Conservation (phyloP, 1,140 invertebrate species). For the Aphelinus atriplicis region DNA sequence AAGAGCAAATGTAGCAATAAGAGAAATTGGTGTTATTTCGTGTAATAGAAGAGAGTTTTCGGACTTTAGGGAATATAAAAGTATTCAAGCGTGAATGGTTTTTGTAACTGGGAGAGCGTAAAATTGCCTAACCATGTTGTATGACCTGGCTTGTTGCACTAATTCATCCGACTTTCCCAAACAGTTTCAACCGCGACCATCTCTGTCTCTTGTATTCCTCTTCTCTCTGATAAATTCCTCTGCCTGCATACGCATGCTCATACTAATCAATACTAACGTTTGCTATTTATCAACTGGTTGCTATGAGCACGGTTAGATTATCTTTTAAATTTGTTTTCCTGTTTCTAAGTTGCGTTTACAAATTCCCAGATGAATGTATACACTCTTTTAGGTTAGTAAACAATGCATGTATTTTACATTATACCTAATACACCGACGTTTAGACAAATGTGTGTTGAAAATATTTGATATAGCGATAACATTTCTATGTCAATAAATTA, state of each 20-base stretch:
- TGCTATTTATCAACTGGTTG: conserved; percentile 14
- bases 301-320: too few relatives aligned
- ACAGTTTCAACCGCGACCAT: conserved; percentile 3
- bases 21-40: conserved; percentile 46
- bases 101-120: conserved; percentile 66
- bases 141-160: conserved; percentile 56
- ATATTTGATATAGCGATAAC: too few relatives aligned
- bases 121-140: conserved; percentile 64
- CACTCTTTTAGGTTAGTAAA: too few relatives aligned
- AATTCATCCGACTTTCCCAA: conserved; percentile 44
- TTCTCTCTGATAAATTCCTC: conserved; percentile 36
- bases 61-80: conserved; percentile 58
- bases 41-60: conserved; percentile 40
- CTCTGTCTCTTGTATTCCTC: conserved; percentile 15
- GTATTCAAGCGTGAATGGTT: conserved; percentile 66
- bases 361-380: too few relatives aligned
- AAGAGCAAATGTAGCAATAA: conserved; percentile 10
- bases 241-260: conserved; percentile 27
- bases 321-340: too few relatives aligned
- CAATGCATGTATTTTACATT: too few relatives aligned
- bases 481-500: too few relatives aligned
- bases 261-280: conserved; percentile 53
- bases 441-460: too few relatives aligned
- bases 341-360: too few relatives aligned
- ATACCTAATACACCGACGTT: too few relatives aligned